A percentile compares a stretch with the other conserved stretches of the same genome.
phyloP scores from a whole-genome alignment of 2,888 invertebrate species.

The Drosophila gaucha region DNA sequence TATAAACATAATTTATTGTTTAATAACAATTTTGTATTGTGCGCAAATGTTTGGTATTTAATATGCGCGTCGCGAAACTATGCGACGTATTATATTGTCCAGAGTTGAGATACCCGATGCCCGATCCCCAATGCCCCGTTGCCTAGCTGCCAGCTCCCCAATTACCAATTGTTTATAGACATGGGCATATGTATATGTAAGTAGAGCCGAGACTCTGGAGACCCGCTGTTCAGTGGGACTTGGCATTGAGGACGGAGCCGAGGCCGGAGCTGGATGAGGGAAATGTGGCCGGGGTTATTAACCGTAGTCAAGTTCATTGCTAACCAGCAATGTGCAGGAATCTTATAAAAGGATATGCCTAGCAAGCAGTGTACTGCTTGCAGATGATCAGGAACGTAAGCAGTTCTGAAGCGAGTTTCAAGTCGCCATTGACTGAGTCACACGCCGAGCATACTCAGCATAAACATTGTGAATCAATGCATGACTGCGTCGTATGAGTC shows the following conservation, averaged over 20 bases:
- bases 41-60: constrained; percentile 53
- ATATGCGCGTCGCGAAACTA: constrained; percentile 63
- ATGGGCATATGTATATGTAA: constrained; percentile 4
- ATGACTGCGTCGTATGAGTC: constrained; percentile 22
- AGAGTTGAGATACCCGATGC: constrained; percentile 3
- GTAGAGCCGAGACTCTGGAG: constrained; percentile 25
- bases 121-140: constrained; percentile 8
- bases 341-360: neutral
- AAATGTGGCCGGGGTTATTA: constrained; percentile 30
- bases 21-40: constrained; percentile 55
- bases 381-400: too few relatives aligned
- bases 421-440: constrained; percentile 15
- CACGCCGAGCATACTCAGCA: constrained; percentile 37
- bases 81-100: constrained; percentile 52
- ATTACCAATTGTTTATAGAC: constrained; percentile 21
- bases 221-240: constrained; percentile 21
- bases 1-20: constrained; percentile 76
- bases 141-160: neutral
- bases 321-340: neutral
- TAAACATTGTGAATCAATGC: constrained; percentile 22
- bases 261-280: neutral
- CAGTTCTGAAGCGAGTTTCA: neutral
- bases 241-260: constrained; percentile 30
- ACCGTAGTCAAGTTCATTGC: constrained; percentile 29
- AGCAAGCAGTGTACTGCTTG: neutral